Base-by-base conservation (phyloP, 2,113 vertebrate species). In the Nesogale talazaci region DNA sequence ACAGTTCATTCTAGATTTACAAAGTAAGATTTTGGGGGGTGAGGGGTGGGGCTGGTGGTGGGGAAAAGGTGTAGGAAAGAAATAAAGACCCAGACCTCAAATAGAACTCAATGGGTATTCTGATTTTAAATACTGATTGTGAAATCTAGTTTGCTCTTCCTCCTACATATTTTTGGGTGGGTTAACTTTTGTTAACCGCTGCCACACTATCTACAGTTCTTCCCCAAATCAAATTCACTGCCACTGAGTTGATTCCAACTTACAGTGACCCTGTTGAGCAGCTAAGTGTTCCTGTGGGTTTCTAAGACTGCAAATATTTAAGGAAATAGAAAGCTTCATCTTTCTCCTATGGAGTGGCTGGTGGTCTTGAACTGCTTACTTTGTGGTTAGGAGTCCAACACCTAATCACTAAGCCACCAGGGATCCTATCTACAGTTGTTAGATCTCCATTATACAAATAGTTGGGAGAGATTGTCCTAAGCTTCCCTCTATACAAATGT, bases 91-190 rank as follows among this genome's bases (percentile, higher is more conserved):
- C 59, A 61, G 59, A 22, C 6, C 59, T 23, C 61, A 25, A 25
- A 25, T 74, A 83, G 40, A 79, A 67, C 84, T 27, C 57, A 84
- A 42, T 84, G 46, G 46, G 46, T 52, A 12, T 6, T 52, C 46
- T 83, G 83, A 52, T 27, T 95, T 74, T 87, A 90, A 46, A 15
- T 11, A 9, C 22, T 59, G 77, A 34, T 90, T 83, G 74, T 27
- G 57, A 83, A 79, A 79, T 22, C 63, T 79, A 78, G 25, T 74
- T 56, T 93, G 63, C 23, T 63, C 61, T 70, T 86, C 19, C 79
- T 27, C 34, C n/a, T 72, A 83, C 23, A 46, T 16, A 74, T 40
- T 63, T 67, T 23, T 72, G 19, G 42, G 38, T 83, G 36, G 69
- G 63, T 52, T 52, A 52, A 34, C 29, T 57, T 61, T 19, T 61